These are phyloP conservation scores for Campaea margaritaria DNA, from an alignment of 2,888 invertebrate genomes.

Conservation along the genomic window DNA sequence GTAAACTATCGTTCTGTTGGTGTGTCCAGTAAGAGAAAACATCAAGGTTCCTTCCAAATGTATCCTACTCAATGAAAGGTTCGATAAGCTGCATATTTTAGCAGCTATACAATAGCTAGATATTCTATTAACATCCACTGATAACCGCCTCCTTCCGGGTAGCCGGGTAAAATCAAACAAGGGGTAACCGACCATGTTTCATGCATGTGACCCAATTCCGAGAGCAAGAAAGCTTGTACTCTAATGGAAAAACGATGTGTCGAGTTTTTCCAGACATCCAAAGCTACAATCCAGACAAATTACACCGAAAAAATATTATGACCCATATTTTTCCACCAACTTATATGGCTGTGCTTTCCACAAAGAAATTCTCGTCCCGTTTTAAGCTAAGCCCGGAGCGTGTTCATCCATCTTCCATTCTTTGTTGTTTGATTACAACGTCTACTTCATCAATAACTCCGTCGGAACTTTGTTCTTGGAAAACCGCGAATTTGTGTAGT, in stretches of 20 bases:
- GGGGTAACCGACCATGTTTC: background rate
- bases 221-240: constrained; percentile 1
- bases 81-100: too few relatives aligned
- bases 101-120: too few relatives aligned
- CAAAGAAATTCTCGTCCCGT: constrained; percentile 47
- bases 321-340: constrained; percentile 33
- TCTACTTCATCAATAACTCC: constrained; percentile 52
- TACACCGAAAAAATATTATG: constrained; percentile 25
- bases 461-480: constrained; percentile 33
- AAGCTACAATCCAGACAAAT: constrained; percentile 32
- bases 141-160: too few relatives aligned
- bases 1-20: too few relatives aligned
- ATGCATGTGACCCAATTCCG: background rate
- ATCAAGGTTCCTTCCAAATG: too few relatives aligned
- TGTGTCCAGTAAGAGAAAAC: too few relatives aligned
- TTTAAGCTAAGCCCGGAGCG: constrained; percentile 41
- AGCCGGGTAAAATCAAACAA: background rate
- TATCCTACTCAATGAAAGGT: too few relatives aligned
- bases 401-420: constrained; percentile 50
- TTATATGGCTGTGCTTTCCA: constrained; percentile 38
- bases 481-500: constrained; percentile 37
- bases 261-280: constrained; percentile 15
- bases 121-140: too few relatives aligned
- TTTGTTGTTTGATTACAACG: constrained; percentile 49
- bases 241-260: constrained; percentile 13